Evolutionary conservation across 2,888 invertebrate species (phyloP).

Genomic region (Polydesmus complanatus): DNA sequence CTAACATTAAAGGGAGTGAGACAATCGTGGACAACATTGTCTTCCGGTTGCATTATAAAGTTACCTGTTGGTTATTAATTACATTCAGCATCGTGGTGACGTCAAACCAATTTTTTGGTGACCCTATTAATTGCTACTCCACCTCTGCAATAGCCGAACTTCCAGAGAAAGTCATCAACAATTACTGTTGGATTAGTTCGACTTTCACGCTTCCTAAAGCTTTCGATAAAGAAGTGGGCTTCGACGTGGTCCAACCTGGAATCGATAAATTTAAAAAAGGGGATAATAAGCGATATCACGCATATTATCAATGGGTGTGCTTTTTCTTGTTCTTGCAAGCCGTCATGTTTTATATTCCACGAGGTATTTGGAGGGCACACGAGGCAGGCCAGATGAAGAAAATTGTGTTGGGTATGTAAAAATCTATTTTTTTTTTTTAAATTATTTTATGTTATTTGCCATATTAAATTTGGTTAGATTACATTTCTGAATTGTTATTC

Average conservation of each 20-base stretch:
- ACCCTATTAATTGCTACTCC: conserved; percentile 23
- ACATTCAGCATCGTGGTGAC: conserved; percentile 22
- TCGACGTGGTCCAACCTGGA: not conserved
- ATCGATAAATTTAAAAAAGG: not conserved
- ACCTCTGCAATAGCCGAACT: not conserved
- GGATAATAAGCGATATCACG: conserved; percentile 1
- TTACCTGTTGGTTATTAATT: conserved; percentile 17
- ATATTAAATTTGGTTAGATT: too few relatives aligned
- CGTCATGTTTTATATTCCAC: not conserved
- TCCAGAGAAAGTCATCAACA: conserved; percentile 21
- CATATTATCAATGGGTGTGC: conserved; percentile 17
- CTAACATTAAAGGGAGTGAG: not conserved
- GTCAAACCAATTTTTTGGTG: conserved; percentile 24
- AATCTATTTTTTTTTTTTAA: too few relatives aligned
- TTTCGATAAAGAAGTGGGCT: conserved; percentile 20
- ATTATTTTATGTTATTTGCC: too few relatives aligned
- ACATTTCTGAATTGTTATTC: too few relatives aligned
- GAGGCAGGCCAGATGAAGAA: not conserved
- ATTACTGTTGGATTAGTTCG: conserved; percentile 25
- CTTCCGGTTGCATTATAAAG: conserved; percentile 14
- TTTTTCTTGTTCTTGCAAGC: conserved; percentile 1
- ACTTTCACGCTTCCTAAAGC: conserved; percentile 22
- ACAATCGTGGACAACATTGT: conserved; percentile 9
- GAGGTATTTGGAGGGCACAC: not conserved
- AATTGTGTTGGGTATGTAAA: not conserved